Evolutionary conservation across 2,797 vertebrate genomes (phyloP), one percentile per base, ranked within the genome.

Genomic region (Meriones psammophilus): DNA sequence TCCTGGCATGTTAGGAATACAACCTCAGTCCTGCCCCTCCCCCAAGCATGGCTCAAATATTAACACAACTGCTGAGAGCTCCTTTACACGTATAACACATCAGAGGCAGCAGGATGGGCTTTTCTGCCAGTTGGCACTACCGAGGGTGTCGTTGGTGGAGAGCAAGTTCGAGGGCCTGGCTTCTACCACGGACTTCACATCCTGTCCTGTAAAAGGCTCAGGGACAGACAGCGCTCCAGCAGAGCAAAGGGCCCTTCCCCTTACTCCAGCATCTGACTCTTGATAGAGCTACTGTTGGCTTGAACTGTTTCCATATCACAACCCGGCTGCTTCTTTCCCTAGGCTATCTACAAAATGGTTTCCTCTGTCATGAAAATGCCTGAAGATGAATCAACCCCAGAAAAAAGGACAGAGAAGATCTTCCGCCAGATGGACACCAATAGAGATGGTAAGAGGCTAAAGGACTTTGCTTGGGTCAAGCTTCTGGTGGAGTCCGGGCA

Each of bases 361-460:
- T 99, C 99, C n/a, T 99, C 99, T 0, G 99, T 99, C 97, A 99
- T 99, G 99, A 99, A 99, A 98, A 99, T 99, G 99, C 99, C 99
- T 0, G 99, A 99, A 97, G 99, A 99, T 2, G 99, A 99, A 97
- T 99, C 99, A 0, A 99, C 99, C 60, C 99, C 99, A 33, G 99
- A 99, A 98, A 99, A 99, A 98, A 99, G 99, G 98, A 99, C 99
- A 13, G 99, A 99, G 98, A 99, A 99, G 98, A 99, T 99, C 97
- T 99, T 99, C 98, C 99, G 99, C 97, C 99, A 99, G 98, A 99
- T 99, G 99, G 99, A 99, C 98, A 99, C 99, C 98, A 99, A 99
- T 92, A 99, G 99, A 97, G 99, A 99, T 0, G 99, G 99, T 99
- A 99, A 97, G 96, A 81, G 97, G 64, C 69, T n/a, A 30, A 30